Conservation (phyloP, 2,888 invertebrate genomes). For the Rhorus exstirpatorius region DNA sequence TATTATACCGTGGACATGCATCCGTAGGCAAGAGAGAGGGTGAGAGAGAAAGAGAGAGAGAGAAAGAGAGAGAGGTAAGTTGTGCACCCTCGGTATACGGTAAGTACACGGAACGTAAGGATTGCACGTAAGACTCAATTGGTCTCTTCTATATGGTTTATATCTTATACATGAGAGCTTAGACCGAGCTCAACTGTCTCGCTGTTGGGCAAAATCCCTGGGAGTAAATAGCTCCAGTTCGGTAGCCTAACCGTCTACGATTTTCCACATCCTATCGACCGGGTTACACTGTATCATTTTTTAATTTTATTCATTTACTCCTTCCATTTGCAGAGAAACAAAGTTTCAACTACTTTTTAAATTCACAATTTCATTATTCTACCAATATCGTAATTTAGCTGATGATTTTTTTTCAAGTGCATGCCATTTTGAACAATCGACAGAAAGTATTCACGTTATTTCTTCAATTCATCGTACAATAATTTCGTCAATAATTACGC, state of each 20-base stretch:
- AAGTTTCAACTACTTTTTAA: not conserved
- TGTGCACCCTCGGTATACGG: constrained; percentile 50
- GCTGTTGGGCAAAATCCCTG: constrained; percentile 35
- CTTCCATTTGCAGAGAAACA: not conserved
- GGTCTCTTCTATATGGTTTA: constrained; percentile 38
- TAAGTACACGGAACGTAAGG: constrained; percentile 50
- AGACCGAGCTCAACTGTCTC: constrained; percentile 56
- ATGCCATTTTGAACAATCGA: too few relatives aligned
- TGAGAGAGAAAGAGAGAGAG: too few relatives aligned
- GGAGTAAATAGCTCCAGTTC: constrained; percentile 39
- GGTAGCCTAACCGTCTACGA: constrained; percentile 26
- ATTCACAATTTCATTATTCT: not conserved
- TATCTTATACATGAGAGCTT: constrained; percentile 46
- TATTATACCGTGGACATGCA: too few relatives aligned
- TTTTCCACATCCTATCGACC: constrained; percentile 2
- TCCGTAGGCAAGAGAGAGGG: too few relatives aligned
- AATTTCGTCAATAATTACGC: not conserved
- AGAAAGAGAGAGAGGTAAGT: constrained; percentile 41
- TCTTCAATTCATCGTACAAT: not conserved
- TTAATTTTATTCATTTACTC: not conserved
- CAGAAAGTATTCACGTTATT: too few relatives aligned
- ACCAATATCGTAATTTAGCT: too few relatives aligned
- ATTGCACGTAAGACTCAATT: constrained; percentile 75
- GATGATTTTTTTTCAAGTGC: too few relatives aligned
- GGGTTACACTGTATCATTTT: constrained; percentile 1